phyloP scores from a whole-genome alignment of 2,797 vertebrate genomes.

The Sebastes flavidus region DNA sequence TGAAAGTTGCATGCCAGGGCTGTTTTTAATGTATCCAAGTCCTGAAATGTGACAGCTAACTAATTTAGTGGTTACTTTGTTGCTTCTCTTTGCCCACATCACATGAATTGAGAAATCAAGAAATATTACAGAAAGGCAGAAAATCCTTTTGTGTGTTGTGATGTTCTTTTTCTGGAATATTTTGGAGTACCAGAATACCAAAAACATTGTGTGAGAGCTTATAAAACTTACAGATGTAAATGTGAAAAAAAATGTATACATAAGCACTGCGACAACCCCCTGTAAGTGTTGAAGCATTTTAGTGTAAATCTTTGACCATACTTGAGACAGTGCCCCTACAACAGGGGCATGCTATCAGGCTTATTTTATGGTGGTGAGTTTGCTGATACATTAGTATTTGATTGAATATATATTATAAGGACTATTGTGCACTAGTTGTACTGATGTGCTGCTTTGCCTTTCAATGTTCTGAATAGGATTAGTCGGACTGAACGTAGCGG shows the following conservation, averaged over 20 bases:
- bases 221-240: neutral
- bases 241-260: neutral
- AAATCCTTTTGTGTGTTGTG: neutral
- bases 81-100: neutral
- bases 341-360: neutral
- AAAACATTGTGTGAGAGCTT: neutral
- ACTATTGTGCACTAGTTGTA: neutral
- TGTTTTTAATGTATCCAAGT: neutral
- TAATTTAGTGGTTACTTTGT: neutral
- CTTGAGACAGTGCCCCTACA: neutral
- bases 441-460: neutral
- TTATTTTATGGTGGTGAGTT: neutral
- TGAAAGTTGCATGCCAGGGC: neutral
- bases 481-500: slow-evolving; percentile 96
- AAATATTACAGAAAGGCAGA: neutral
- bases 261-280: neutral
- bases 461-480: slow-evolving; percentile 79
- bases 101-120: neutral
- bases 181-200: neutral
- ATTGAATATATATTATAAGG: neutral
- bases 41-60: neutral
- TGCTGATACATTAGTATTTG: neutral
- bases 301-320: neutral
- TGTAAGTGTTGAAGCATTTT: neutral
- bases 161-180: neutral